phyloP scores from a whole-genome alignment of 1,140 invertebrate species.

The Drosophila sproati region DNA sequence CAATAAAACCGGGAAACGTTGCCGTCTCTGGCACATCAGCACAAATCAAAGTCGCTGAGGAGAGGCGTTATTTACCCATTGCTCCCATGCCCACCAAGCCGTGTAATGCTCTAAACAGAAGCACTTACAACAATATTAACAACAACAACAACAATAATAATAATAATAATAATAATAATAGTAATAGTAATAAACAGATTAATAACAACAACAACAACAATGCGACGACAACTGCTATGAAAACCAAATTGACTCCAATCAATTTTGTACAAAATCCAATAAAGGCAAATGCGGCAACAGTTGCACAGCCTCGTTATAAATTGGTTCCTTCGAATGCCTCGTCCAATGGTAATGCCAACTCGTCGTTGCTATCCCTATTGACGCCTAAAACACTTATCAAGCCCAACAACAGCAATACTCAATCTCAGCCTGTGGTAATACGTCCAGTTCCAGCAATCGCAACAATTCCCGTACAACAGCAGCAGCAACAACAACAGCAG shows the following conservation, averaged over 20 bases:
- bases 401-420: constrained; percentile 26
- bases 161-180: constrained; percentile 17
- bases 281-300: constrained; percentile 12
- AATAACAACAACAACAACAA: constrained; percentile 34
- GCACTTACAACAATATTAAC: constrained; percentile 27
- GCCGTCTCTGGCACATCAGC: constrained; percentile 6
- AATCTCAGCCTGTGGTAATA: neutral
- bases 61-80: constrained; percentile 62
- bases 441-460: constrained; percentile 2
- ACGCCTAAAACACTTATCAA: constrained; percentile 34
- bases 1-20: constrained; percentile 26
- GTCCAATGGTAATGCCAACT: constrained; percentile 32
- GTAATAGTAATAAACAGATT: constrained; percentile 19
- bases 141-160: constrained; percentile 8
- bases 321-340: constrained; percentile 30
- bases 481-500: constrained; percentile 4
- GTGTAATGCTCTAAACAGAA: constrained; percentile 54
- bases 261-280: constrained; percentile 39
- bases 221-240: constrained; percentile 21
- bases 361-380: constrained; percentile 52
- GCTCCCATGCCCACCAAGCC: constrained; percentile 55
- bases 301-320: constrained; percentile 47
- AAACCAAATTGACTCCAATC: constrained; percentile 53
- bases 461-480: constrained; percentile 5
- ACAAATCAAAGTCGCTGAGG: constrained; percentile 36